Evolutionary conservation across 2,888 invertebrate genomes (phyloP).

Genomic region (Sinhomidia bicolor): DNA sequence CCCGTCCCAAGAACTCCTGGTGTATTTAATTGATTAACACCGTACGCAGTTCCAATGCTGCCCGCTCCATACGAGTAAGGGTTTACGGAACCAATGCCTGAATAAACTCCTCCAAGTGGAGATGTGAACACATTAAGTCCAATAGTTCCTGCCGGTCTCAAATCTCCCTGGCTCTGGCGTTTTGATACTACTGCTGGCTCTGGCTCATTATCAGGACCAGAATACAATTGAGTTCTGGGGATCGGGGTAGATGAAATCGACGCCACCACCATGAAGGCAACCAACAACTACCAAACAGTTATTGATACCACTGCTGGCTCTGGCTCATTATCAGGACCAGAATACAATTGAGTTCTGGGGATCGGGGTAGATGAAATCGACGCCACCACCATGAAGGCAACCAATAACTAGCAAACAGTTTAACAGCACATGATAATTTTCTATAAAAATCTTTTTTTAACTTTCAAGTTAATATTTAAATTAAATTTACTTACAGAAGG

Average conservation of each 20-base stretch:
- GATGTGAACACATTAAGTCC: constrained; percentile 65
- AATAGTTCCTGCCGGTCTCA: constrained; percentile 59
- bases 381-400: not conserved
- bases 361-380: constrained; percentile 4
- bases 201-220: constrained; percentile 67
- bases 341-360: constrained; percentile 32
- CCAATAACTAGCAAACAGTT: not conserved
- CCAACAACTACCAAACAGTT: not conserved
- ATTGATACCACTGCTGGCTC: constrained; percentile 58
- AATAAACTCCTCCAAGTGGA: constrained; percentile 64
- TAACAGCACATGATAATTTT: not conserved
- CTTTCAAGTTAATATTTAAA: not conserved
- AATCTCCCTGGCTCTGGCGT: constrained; percentile 55
- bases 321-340: constrained; percentile 67
- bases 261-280: not conserved
- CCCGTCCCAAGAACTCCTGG: constrained; percentile 7
- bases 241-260: constrained; percentile 4
- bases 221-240: constrained; percentile 32
- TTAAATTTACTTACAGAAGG: not conserved
- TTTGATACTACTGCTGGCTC: constrained; percentile 65
- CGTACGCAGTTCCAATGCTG: constrained; percentile 56
- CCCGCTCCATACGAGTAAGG: constrained; percentile 62
- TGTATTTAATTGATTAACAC: constrained; percentile 60
- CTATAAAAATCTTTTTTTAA: not conserved
- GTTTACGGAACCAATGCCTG: constrained; percentile 41